These are phyloP conservation scores for Chaenocephalus aceratus DNA, from an alignment of 2,113 vertebrate genomes.

Conservation along the genomic window DNA sequence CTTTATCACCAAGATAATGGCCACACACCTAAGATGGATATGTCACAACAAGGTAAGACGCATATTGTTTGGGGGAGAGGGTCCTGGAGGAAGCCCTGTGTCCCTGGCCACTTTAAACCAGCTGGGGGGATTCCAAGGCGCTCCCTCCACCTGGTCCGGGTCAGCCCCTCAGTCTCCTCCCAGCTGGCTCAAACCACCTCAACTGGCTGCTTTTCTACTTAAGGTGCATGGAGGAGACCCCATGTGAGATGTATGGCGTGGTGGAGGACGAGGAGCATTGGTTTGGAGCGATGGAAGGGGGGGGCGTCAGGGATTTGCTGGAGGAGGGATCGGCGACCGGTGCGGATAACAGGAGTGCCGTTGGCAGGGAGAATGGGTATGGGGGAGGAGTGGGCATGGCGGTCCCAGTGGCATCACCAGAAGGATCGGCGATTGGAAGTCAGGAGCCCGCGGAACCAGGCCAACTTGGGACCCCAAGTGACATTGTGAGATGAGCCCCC, in stretches of 20 bases:
- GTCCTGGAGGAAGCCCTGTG: too few relatives aligned
- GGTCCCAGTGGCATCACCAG: constrained; percentile 76
- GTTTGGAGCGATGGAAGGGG: constrained; percentile 56
- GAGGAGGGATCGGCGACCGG: constrained; percentile 33
- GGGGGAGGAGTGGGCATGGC: constrained; percentile 63
- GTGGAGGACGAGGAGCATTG: constrained; percentile 61
- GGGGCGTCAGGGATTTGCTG: constrained; percentile 65
- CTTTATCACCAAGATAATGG: constrained; percentile 11
- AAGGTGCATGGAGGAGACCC: constrained; percentile 90
- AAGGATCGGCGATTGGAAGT: constrained; percentile 77
- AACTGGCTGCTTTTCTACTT: too few relatives aligned
- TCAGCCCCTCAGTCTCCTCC: too few relatives aligned
- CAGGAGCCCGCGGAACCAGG: constrained; percentile 81
- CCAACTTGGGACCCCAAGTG: too few relatives aligned
- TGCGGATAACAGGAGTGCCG: constrained; percentile 64
- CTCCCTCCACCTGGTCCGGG: too few relatives aligned
- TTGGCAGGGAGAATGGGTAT: constrained; percentile 63
- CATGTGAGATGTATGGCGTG: constrained; percentile 94
- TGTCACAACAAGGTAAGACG: constrained; percentile 8
- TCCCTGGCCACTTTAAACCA: too few relatives aligned
- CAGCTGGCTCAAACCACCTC: too few relatives aligned
- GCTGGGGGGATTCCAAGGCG: too few relatives aligned
- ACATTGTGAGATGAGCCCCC: too few relatives aligned
- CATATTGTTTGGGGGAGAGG: neutral
- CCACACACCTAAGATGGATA: constrained; percentile 1